A percentile compares a stretch with the other conserved stretches of the same genome.
Conservation (phyloP, 2,888 invertebrate species). For the Drosophila longiperda region DNA sequence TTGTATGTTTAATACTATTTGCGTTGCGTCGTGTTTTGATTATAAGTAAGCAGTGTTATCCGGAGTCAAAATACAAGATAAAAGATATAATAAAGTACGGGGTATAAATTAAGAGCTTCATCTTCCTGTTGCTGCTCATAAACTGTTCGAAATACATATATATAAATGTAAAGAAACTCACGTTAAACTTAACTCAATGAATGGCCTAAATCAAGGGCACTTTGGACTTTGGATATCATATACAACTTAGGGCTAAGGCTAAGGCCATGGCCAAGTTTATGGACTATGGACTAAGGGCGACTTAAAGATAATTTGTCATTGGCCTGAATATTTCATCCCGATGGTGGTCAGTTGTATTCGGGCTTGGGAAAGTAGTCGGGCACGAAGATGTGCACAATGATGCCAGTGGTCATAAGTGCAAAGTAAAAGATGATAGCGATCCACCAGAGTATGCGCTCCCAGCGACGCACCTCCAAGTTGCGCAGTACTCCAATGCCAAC, state of each 20-base stretch:
- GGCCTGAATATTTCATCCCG: not conserved
- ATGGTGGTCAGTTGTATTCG: constrained; percentile 68
- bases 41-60: not conserved
- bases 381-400: constrained; percentile 90
- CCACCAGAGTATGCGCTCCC: constrained; percentile 94
- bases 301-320: constrained; percentile 43
- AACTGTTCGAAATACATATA: not conserved
- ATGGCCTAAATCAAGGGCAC: constrained; percentile 57
- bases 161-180: not conserved
- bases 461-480: constrained; percentile 91
- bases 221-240: constrained; percentile 64
- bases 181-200: constrained; percentile 7
- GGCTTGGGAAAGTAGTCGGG: constrained; percentile 86
- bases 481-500: constrained; percentile 94
- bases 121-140: not conserved
- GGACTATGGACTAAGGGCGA: constrained; percentile 20
- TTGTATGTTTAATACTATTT: constrained; percentile 1
- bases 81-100: not conserved
- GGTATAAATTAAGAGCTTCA: not conserved
- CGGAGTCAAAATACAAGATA: not conserved
- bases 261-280: constrained; percentile 16
- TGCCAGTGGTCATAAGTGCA: constrained; percentile 89
- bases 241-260: constrained; percentile 33
- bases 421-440: constrained; percentile 90
- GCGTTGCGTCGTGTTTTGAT: constrained; percentile 1